phyloP scores from a whole-genome alignment of 2,888 invertebrate species.

The Amorpha juglandis region DNA sequence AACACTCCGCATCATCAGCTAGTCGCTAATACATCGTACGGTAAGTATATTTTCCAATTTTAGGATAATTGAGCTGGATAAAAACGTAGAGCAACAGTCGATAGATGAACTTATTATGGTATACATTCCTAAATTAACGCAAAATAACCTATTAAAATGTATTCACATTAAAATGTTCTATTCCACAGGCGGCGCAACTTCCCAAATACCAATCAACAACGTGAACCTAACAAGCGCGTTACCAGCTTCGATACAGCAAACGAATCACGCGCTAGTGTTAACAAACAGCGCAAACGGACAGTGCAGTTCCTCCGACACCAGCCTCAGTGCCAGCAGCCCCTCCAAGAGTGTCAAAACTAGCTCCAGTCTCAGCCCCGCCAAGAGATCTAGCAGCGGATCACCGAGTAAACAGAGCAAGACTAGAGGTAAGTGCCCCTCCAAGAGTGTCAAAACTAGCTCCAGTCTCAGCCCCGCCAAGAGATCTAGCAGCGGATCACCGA shows the following conservation, averaged over 20 bases:
- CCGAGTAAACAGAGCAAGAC: conserved; percentile 91
- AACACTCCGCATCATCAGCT: conserved; percentile 77
- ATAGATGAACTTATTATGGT: too few species aligned
- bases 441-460: conserved; percentile 93
- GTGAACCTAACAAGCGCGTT: conserved; percentile 66
- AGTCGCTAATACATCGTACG: conserved; percentile 65
- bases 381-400: conserved; percentile 92
- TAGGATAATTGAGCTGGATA: too few species aligned
- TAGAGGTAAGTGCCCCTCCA: conserved; percentile 90
- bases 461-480: conserved; percentile 93
- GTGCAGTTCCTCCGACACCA: conserved; percentile 80
- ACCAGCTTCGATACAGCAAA: conserved; percentile 68
- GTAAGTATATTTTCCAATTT: conserved; percentile 50
- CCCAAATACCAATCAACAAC: conserved; percentile 71
- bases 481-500: conserved; percentile 92
- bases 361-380: conserved; percentile 93
- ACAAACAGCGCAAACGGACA: conserved; percentile 72
- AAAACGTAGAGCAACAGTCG: too few species aligned
- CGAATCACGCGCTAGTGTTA: conserved; percentile 61
- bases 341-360: conserved; percentile 94
- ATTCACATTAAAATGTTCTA: neutral
- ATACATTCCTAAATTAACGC: too few species aligned
- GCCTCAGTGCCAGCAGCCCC: conserved; percentile 90
- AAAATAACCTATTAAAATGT: neutral
- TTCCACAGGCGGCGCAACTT: conserved; percentile 57